Percentiles rank a stretch among this genome's conserved stretches.
These are phyloP conservation scores for Phrynosoma platyrhinos DNA, from an alignment of 2,113 vertebrate genomes.

Conservation along the genomic window DNA sequence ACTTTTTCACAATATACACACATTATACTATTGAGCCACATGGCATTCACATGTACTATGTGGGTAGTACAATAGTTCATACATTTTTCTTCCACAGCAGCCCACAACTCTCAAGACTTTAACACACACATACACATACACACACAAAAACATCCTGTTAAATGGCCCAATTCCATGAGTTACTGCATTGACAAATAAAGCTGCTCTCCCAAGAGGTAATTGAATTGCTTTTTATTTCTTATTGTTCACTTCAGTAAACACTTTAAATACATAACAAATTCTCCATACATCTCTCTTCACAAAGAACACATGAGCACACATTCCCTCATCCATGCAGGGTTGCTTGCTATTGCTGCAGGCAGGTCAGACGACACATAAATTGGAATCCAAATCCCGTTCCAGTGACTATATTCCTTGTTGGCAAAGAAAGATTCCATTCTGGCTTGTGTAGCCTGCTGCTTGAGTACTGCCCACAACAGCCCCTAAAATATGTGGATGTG, in stretches of 20 bases:
- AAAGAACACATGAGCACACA: neutral
- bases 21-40: neutral
- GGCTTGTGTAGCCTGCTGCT: neutral
- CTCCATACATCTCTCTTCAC: neutral
- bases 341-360: neutral
- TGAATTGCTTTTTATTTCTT: neutral
- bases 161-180: neutral
- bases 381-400: neutral
- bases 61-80: neutral
- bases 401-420: constrained; percentile 12
- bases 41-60: neutral
- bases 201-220: neutral
- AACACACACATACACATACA: too few species aligned
- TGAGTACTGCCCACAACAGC: fast-evolving
- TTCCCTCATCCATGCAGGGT: neutral
- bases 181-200: neutral
- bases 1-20: neutral
- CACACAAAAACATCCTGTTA: neutral
- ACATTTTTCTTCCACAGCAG: neutral
- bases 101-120: neutral
- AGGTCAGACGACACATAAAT: neutral
- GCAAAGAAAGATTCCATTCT: neutral
- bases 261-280: constrained; percentile 13
- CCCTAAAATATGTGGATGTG: neutral
- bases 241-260: constrained; percentile 12